Conservation (phyloP, 2,113 vertebrate species). For the Gadus chalcogrammus region DNA sequence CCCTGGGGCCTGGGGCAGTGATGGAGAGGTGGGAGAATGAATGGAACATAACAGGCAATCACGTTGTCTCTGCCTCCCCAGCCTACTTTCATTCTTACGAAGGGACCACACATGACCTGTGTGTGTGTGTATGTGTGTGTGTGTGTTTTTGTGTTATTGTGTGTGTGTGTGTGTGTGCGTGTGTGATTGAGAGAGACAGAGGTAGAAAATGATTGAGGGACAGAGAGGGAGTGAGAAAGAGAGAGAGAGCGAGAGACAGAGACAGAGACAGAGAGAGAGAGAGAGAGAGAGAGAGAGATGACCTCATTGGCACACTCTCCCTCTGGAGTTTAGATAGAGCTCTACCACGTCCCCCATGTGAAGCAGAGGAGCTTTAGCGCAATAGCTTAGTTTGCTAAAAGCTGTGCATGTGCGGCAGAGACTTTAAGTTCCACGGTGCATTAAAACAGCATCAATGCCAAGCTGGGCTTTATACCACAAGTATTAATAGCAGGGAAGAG, state of each 20-base stretch:
- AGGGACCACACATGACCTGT: conserved; percentile 38
- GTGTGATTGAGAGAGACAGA: not conserved
- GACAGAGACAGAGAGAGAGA: not conserved
- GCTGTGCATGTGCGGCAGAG: conserved; percentile 6
- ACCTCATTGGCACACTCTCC: conserved; percentile 7
- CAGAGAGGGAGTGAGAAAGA: too few relatives aligned
- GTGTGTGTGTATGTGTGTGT: conserved; percentile 22
- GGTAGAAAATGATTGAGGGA: not conserved
- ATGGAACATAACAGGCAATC: conserved; percentile 31
- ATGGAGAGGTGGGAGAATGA: conserved; percentile 14
- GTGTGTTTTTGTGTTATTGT: not conserved
- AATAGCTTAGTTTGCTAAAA: not conserved
- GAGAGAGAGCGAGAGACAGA: too few relatives aligned
- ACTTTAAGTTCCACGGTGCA: conserved; percentile 39
- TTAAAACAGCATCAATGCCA: conserved; percentile 42
- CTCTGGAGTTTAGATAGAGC: not conserved
- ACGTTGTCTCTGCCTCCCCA: conserved; percentile 29
- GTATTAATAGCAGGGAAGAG: conserved; percentile 31
- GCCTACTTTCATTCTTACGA: conserved; percentile 32
- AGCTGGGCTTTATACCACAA: conserved; percentile 30
- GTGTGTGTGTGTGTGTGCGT: too few relatives aligned
- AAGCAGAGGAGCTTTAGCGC: conserved; percentile 7
- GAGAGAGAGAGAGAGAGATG: not conserved
- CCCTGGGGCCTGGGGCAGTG: conserved; percentile 41
- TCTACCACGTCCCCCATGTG: conserved; percentile 11